Base-by-base conservation (phyloP, 2,113 vertebrate genomes). In the Gobius niger region DNA sequence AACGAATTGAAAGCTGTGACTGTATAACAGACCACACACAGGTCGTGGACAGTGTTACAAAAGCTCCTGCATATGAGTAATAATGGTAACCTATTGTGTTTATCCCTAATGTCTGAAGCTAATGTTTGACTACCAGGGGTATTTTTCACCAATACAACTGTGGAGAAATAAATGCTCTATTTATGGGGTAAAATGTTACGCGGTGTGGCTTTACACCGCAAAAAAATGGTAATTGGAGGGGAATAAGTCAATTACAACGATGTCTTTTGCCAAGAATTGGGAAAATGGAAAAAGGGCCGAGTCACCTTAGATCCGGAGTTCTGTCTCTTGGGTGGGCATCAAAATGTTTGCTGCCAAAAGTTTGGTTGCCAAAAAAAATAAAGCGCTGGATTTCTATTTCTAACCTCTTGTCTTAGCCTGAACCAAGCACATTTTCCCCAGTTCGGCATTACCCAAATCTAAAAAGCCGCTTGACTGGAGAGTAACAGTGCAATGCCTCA, bases 1-100 rank as follows among this genome's bases (percentile, higher is more conserved):
- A 69, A 76, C 64, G 12, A 70, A 59, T 44, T 7, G 41, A 60
- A 60, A 60, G 57, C 42, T n/a, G 42, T 44, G n/a, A 44, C 41
- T 44, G 57, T 14, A 4, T 60, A 44, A 60, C 15, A 42, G 15
- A 9, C 13, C 41, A 60, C 41, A 16, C 40, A 60, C 12, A 5
- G 16, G 6, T 56, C 10, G 18, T 34, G 14, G 7, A 57, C 4
- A 50, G 49, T 50, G 6, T 4, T 9, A 18, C 2, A 9, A 8
- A 8, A 52, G 51, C 18, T 18, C 10, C 51, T 54, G 52, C 14
- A 52, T 24, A 12, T 54, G 13, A 14, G 12, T 14, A 49, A 49
- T 49, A 34, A 34, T 34, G 24, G 24, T 34, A 34, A 34, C 24
- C 24, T 34, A 34, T 4, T 34, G 24, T 34, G 5, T 34, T 34